These are phyloP conservation scores for Caenorhabditis sp. DNA, from an alignment of 2,888 invertebrate species.

Conservation along the genomic window DNA sequence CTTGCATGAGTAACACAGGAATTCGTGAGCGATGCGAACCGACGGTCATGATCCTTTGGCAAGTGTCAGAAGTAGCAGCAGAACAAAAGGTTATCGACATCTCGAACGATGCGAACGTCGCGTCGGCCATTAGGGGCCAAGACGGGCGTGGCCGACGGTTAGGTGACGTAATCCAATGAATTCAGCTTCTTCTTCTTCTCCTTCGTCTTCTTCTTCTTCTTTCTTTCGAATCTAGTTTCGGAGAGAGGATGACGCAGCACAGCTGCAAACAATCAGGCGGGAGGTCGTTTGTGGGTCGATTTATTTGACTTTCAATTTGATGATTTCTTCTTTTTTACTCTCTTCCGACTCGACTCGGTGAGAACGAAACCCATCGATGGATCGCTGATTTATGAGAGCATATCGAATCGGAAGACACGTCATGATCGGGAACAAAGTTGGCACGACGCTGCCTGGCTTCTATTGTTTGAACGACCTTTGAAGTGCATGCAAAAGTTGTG, in stretches of 20 bases:
- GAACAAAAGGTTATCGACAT: slow-evolving; percentile 35
- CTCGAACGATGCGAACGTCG: slow-evolving; percentile 40
- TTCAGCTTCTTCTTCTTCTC: slow-evolving; percentile 45
- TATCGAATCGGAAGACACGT: slow-evolving; percentile 28
- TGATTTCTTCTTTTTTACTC: slow-evolving; percentile 9
- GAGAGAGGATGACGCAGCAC: slow-evolving; percentile 45
- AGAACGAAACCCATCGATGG: slow-evolving; percentile 18
- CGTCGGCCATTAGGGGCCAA: slow-evolving; percentile 17
- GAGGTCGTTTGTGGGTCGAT: slow-evolving; percentile 56
- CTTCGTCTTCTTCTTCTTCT: slow-evolving; percentile 16
- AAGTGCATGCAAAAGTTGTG: slow-evolving; percentile 5
- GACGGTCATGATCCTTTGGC: slow-evolving; percentile 15
- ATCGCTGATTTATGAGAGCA: slow-evolving; percentile 37
- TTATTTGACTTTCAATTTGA: slow-evolving; percentile 59
- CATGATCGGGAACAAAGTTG: neutral
- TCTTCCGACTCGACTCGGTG: slow-evolving; percentile 39
- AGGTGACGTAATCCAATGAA: slow-evolving; percentile 50
- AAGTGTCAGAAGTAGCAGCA: too few relatives aligned
- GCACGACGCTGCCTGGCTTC: too few relatives aligned
- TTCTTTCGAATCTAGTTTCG: slow-evolving; percentile 47
- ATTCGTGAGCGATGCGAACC: slow-evolving; percentile 37
- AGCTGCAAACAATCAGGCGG: slow-evolving; percentile 59
- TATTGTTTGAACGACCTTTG: slow-evolving; percentile 32
- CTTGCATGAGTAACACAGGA: slow-evolving; percentile 27
- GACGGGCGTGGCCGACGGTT: slow-evolving; percentile 7